Conservation (phyloP, 2,888 invertebrate genomes). For the Oscheius myriophilus region DNA sequence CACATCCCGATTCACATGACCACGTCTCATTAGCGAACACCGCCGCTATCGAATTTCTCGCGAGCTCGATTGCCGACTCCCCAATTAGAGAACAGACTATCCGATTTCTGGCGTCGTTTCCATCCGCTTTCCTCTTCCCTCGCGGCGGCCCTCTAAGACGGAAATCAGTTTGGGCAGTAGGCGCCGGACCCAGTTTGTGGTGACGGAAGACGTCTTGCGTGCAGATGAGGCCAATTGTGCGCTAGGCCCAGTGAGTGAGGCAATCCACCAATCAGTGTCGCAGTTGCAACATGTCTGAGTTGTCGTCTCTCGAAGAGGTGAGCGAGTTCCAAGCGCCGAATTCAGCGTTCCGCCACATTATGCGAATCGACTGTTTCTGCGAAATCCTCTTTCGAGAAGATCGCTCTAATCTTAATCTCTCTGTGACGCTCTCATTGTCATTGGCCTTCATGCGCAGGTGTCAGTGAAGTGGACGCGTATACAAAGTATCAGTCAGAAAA, state of each 20-base stretch:
- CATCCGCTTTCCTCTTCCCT: constrained; percentile 28
- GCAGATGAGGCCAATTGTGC: constrained; percentile 32
- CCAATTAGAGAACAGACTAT: constrained; percentile 22
- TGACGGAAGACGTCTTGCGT: constrained; percentile 28
- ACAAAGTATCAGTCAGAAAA: no score
- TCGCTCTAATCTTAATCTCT: no score
- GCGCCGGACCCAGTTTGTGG: constrained; percentile 20
- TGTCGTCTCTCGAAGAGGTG: constrained; percentile 22
- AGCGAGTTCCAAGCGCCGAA: neutral
- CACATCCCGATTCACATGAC: no score
- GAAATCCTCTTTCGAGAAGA: no score
- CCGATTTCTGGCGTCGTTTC: constrained; percentile 33
- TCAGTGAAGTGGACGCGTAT: no score
- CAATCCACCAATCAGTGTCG: constrained; percentile 22
- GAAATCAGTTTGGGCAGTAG: constrained; percentile 24
- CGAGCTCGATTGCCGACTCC: constrained; percentile 6
- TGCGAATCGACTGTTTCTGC: no score
- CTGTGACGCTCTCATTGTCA: no score
- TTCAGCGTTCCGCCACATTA: no score
- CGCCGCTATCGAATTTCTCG: constrained; percentile 19
- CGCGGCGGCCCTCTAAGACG: constrained; percentile 29
- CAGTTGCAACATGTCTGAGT: constrained; percentile 15
- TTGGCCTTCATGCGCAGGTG: no score
- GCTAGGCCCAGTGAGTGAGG: constrained; percentile 23
- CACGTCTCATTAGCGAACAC: no score